Base-by-base conservation (phyloP, 1,140 invertebrate genomes). In the Prorops nasuta region DNA sequence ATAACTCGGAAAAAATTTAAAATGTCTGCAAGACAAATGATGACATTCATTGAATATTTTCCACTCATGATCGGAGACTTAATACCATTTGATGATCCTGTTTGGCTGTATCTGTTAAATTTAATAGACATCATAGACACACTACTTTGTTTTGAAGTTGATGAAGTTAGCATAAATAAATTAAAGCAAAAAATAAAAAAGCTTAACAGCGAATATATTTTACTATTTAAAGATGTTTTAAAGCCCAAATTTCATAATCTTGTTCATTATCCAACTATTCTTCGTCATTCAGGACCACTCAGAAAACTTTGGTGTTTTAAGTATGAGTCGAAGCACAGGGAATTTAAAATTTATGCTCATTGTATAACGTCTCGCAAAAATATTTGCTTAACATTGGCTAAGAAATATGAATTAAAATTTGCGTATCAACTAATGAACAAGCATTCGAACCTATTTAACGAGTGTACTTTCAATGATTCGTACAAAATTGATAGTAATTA, bases 21-120 rank as follows among this genome's bases (percentile, higher is more conserved):
- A 44, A 36, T 44, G 24, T 44, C 43, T 34, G 43, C 19, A 21
- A 15, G 19, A 44, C 17, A 35, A 18, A 31, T 44, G 32, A 32
- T 44, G 43, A 44, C 31, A 44, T 19, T 44, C 2, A 14, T 44
- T 44, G 21, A 19, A 19, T 15, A 28, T 22, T 43, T 28, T 28
- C 22, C 40, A 24, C 16, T 28, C 28, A 22, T 43, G 38, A 14
- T 22, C 22, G 17, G 3, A 21, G n/a, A 52, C 20, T 35, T 21
- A 42, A 21, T 18, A 45, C 50, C n/a, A n/a, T n/a, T n/a, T n/a
- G n/a, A n/a, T n/a, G n/a, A n/a, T n/a, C n/a, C n/a, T n/a, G n/a
- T n/a, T n/a, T n/a, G n/a, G n/a, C n/a, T n/a, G n/a, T 55, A 37
- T 35, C 3, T 28, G 39, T 39, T 48, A 28, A 31, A 42, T 42